These are phyloP conservation scores for Euzophera pinguis DNA, from an alignment of 2,888 invertebrate species.

Conservation along the genomic window DNA sequence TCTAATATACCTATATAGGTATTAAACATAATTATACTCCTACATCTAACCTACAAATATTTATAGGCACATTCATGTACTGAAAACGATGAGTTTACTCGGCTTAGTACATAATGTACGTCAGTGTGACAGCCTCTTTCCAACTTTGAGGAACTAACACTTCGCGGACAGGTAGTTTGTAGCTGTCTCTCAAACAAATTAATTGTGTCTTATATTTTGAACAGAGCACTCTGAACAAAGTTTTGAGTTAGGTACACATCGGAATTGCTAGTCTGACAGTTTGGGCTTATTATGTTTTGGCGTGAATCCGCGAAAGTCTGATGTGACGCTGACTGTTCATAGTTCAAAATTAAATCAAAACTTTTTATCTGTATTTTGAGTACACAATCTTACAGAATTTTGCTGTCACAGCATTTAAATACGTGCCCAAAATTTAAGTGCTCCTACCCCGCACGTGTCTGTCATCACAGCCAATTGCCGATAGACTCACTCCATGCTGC, in stretches of 20 bases:
- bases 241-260: constrained; percentile 59
- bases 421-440: too few relatives aligned
- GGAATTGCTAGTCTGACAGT: constrained; percentile 40
- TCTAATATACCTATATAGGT: too few relatives aligned
- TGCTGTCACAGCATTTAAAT: too few relatives aligned
- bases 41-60: too few relatives aligned
- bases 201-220: constrained; percentile 71
- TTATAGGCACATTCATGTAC: too few relatives aligned
- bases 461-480: too few relatives aligned
- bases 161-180: constrained; percentile 70
- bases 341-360: constrained; percentile 35
- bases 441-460: too few relatives aligned
- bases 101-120: constrained; percentile 23
- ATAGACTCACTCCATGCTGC: too few relatives aligned
- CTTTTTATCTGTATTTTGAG: constrained; percentile 21
- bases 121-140: constrained; percentile 58
- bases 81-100: background rate
- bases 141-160: constrained; percentile 58
- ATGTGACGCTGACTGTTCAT: constrained; percentile 44
- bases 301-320: constrained; percentile 51
- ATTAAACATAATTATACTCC: too few relatives aligned
- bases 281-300: constrained; percentile 35
- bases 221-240: constrained; percentile 61
- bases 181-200: constrained; percentile 75
- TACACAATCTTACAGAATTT: too few relatives aligned